Evolutionary conservation across 2,888 invertebrate species (phyloP).

Genomic region (Urechis unicinctus): DNA sequence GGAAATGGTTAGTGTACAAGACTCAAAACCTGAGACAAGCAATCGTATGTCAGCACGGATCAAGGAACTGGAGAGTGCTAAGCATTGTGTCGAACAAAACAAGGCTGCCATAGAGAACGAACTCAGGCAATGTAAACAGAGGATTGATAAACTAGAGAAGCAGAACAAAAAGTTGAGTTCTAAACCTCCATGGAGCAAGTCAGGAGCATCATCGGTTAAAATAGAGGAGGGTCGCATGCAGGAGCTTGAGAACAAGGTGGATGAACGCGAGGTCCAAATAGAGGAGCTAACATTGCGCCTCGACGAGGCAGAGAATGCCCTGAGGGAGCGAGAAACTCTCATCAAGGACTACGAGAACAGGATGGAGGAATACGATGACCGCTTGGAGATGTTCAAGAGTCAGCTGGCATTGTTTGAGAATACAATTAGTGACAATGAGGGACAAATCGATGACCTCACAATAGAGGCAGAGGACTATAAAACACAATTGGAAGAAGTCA

Average conservation of each 20-base stretch:
- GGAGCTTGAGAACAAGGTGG: neutral
- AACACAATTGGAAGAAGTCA: neutral
- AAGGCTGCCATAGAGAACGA: neutral
- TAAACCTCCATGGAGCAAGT: neutral
- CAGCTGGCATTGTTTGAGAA: neutral
- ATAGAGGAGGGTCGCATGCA: neutral
- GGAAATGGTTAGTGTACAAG: too few relatives aligned
- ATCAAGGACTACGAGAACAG: conserved; percentile 5
- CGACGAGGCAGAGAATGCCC: neutral
- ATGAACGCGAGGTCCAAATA: neutral
- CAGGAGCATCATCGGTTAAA: too few relatives aligned
- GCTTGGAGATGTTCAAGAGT: neutral
- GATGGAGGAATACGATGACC: conserved; percentile 4
- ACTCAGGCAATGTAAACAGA: neutral
- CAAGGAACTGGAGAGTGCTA: neutral
- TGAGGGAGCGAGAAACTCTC: neutral
- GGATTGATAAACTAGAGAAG: neutral
- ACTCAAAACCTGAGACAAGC: neutral
- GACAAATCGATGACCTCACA: neutral
- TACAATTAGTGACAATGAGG: neutral
- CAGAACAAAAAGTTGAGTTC: neutral
- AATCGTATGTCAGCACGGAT: neutral
- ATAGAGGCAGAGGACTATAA: neutral
- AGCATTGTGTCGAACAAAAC: neutral
- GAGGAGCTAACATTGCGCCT: neutral